Evolutionary conservation across 1,140 invertebrate species (phyloP).

Genomic region (Adelges cooleyi): DNA sequence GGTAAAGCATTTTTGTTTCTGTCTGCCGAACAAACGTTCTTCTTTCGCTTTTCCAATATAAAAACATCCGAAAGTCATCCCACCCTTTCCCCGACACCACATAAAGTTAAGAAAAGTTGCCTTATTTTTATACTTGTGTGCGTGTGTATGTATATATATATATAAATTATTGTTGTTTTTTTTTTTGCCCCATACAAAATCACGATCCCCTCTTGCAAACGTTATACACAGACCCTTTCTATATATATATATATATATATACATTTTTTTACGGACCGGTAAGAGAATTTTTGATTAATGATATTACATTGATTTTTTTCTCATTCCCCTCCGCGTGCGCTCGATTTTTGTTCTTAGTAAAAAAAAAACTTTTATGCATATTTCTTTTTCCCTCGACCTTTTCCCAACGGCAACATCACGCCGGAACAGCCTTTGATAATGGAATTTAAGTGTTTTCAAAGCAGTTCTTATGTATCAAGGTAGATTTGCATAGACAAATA

Average conservation of each 20-base stretch:
- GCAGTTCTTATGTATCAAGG: no score
- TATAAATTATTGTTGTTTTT: neutral
- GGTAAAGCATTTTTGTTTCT: slow-evolving; percentile 24
- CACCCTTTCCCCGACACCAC: slow-evolving; percentile 8
- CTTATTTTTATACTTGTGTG: neutral
- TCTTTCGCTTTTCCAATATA: slow-evolving; percentile 28
- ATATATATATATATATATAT: neutral
- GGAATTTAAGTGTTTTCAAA: slow-evolving; percentile 12
- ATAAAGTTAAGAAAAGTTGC: slow-evolving; percentile 27
- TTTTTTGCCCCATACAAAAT: slow-evolving; percentile 11
- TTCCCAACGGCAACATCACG: neutral
- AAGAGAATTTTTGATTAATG: slow-evolving; percentile 29
- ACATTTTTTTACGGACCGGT: slow-evolving; percentile 18
- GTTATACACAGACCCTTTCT: neutral
- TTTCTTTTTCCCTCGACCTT: slow-evolving; percentile 7
- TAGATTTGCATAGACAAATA: no score
- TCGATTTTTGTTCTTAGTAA: neutral
- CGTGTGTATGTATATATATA: no score
- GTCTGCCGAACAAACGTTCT: slow-evolving; percentile 19
- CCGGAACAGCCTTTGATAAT: neutral
- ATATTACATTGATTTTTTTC: slow-evolving; percentile 28
- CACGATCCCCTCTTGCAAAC: neutral
- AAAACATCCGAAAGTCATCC: slow-evolving; percentile 29
- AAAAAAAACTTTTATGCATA: slow-evolving; percentile 5
- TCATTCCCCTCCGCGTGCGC: neutral